Evolutionary conservation across 2,797 vertebrate genomes (phyloP).

Genomic region (Scomberomorus guttatus): DNA sequence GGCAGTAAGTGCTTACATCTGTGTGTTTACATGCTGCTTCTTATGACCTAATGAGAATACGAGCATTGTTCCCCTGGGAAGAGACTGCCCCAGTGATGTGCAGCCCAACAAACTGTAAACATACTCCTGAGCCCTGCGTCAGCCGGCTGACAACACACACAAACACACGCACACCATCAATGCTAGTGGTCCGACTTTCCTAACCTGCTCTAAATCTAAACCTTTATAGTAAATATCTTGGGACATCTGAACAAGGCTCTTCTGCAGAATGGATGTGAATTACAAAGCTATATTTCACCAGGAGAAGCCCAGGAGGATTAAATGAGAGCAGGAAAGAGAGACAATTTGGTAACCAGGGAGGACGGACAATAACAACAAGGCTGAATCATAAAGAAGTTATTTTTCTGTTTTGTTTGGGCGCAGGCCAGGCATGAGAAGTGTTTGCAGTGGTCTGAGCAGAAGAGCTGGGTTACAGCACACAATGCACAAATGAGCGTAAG

Average conservation of each 20-base stretch:
- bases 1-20: constrained; percentile 80
- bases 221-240: constrained; percentile 86
- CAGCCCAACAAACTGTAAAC: constrained; percentile 78
- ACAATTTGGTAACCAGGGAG: constrained; percentile 78
- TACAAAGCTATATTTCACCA: constrained; percentile 80
- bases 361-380: constrained; percentile 85
- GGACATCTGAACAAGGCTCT: constrained; percentile 83
- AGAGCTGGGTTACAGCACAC: constrained; percentile 49
- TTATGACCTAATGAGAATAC: constrained; percentile 80
- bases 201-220: constrained; percentile 86
- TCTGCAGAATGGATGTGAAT: constrained; percentile 82
- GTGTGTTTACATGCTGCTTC: constrained; percentile 76
- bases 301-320: constrained; percentile 77
- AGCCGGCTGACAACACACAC: constrained; percentile 59
- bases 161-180: constrained; percentile 54
- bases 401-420: constrained; percentile 85
- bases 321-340: constrained; percentile 53
- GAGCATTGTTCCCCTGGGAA: constrained; percentile 82
- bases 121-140: constrained; percentile 74
- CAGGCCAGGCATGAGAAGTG: constrained; percentile 72
- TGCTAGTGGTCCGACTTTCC: constrained; percentile 73
- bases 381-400: constrained; percentile 87
- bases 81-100: constrained; percentile 65
- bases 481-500: constrained; percentile 55
- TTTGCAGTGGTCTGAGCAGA: constrained; percentile 54